Conservation (phyloP, 2,113 vertebrate species). For the Dipodomys spectabilis region DNA sequence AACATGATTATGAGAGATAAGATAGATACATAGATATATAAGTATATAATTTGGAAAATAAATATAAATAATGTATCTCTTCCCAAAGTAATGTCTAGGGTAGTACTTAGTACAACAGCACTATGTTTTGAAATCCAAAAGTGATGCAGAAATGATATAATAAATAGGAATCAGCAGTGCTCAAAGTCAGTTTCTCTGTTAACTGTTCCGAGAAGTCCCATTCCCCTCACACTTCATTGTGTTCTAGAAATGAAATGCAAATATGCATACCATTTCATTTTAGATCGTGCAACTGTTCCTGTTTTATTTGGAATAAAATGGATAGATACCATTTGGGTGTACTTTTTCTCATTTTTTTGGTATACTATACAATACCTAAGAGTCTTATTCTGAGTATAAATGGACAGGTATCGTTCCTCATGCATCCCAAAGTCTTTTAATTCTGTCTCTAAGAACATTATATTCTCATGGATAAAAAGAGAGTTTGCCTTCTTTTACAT, state of each 20-base stretch:
- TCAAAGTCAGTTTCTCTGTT: constrained; percentile 23
- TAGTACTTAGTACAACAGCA: not conserved
- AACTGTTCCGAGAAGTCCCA: not conserved
- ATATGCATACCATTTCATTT: not conserved
- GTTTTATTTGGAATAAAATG: constrained; percentile 38
- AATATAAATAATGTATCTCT: constrained; percentile 1
- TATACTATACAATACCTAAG: not conserved
- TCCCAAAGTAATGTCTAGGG: not conserved
- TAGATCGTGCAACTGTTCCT: not conserved
- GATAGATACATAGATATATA: no score
- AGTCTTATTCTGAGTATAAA: constrained; percentile 48
- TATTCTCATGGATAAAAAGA: constrained; percentile 64
- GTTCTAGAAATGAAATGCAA: not conserved
- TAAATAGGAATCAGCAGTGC: not conserved
- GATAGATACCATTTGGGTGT: constrained; percentile 57
- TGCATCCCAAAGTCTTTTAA: constrained; percentile 54
- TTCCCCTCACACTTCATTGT: not conserved
- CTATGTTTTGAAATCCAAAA: not conserved
- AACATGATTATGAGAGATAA: no score
- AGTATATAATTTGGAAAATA: constrained; percentile 4
- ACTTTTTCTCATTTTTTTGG: not conserved
- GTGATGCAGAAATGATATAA: constrained; percentile 28
- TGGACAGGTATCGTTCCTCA: constrained; percentile 55
- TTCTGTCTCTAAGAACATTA: constrained; percentile 66
- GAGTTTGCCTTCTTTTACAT: constrained; percentile 67